A percentile compares a stretch with the other conserved stretches of the same genome.
Evolutionary conservation across 2,888 invertebrate genomes (phyloP).

Genomic region (Drosophila nr. medialis): DNA sequence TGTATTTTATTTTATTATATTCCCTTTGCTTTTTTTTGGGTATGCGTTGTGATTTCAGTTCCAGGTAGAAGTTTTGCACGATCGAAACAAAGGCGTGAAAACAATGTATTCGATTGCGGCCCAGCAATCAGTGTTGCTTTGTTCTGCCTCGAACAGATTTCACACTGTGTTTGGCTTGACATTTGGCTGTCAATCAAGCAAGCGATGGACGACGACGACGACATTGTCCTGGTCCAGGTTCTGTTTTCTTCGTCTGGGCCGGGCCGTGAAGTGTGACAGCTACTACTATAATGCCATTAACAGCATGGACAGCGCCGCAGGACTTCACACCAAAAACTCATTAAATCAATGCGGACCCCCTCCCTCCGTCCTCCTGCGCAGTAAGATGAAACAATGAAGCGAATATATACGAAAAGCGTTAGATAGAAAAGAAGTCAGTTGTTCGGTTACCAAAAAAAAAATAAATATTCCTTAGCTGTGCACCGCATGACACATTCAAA

Average conservation of each 20-base stretch:
- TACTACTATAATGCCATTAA: constrained; percentile 73
- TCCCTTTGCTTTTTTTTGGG: constrained; percentile 16
- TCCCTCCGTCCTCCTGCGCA: constrained; percentile 1
- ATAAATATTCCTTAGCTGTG: constrained; percentile 48
- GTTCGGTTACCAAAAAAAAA: constrained; percentile 39
- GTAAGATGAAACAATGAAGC: constrained; percentile 30
- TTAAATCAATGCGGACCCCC: constrained; percentile 63
- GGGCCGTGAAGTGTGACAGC: constrained; percentile 63
- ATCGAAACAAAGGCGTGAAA: constrained; percentile 71
- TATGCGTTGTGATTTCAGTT: constrained; percentile 30
- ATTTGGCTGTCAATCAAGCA: constrained; percentile 74
- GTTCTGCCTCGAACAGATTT: constrained; percentile 62
- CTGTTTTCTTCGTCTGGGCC: constrained; percentile 3
- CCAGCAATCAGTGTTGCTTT: constrained; percentile 73
- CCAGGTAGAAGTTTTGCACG: constrained; percentile 49
- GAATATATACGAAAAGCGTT: constrained; percentile 60
- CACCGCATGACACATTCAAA: constrained; percentile 58
- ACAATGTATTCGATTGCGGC: constrained; percentile 72
- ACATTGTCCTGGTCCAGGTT: not conserved
- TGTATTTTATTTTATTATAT: constrained; percentile 48
- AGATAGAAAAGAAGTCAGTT: constrained; percentile 59
- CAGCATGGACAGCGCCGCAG: constrained; percentile 69
- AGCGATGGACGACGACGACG: constrained; percentile 1
- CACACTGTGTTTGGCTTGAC: constrained; percentile 78
- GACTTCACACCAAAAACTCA: constrained; percentile 75